Base-by-base conservation (phyloP, 2,888 invertebrate genomes). In the Listrodromus nycthemerus region DNA sequence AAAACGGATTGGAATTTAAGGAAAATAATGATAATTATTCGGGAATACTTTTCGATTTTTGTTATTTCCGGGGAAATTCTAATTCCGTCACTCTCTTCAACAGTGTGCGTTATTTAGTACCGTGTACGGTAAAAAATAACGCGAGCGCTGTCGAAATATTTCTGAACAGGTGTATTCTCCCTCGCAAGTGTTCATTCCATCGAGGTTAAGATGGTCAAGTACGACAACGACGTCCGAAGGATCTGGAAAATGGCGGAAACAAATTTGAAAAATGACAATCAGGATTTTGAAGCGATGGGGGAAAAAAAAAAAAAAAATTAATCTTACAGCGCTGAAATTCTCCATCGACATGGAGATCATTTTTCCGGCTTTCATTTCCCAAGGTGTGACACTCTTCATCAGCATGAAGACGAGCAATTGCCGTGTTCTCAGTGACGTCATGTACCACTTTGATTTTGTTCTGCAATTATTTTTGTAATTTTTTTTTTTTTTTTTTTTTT, bases 311-410 rank as follows among this genome's bases (percentile, higher is more conserved):
- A 33, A n/a, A 8, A n/a, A 48, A 13, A 10, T 66, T 16, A n/a
- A 50, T n/a, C 50, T 19, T 69, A 69, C 69, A 10, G 27, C 30
- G 30, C 69, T 27, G 19, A 69, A 69, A 10, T 50, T 69, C 27
- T 50, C 69, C 19, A 69, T 50, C 30, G 69, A 69, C 69, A 69
- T 30, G 0, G n/a, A 2, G 30, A 30, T 10, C 1, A 69, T 30
- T 50, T 69, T 69, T 69, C 69, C 69, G 50, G 69, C 69, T 30
- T 48, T 69, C 27, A 69, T 16, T 30, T 27, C 30, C 3, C 30
- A 69, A 27, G 69, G 50, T 27, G 21, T 13, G 1, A 50, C 6
- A 50, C 69, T 69, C 27, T 50, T 48, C 30, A 50, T 8, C 8
- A 50, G 48, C 69, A 69, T 69, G 16, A 69, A 30, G 27, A 33